These are phyloP conservation scores for Penaeus monodon DNA, from an alignment of 2,888 invertebrate species.

Conservation along the genomic window DNA sequence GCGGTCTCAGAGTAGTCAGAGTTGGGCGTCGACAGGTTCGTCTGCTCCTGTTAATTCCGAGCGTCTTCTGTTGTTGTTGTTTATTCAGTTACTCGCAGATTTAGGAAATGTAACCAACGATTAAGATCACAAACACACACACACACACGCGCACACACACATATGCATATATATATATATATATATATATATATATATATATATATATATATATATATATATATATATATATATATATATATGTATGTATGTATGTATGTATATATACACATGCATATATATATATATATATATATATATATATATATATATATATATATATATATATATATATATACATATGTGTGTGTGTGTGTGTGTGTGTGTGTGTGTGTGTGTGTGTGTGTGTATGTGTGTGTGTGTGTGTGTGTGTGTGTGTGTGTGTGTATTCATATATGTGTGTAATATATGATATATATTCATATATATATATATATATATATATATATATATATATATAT, in stretches of 20 bases:
- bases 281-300: constrained; percentile 13
- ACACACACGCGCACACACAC: too few relatives aligned
- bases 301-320: constrained; percentile 21
- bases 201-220: not conserved
- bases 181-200: not conserved
- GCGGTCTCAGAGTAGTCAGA: too few relatives aligned
- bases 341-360: constrained; percentile 17
- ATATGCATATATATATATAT: too few relatives aligned
- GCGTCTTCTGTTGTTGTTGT: too few relatives aligned
- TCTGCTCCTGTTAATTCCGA: too few relatives aligned
- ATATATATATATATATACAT: constrained; percentile 25
- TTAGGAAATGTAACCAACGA: too few relatives aligned
- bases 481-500: constrained; percentile 17
- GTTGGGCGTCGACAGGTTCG: too few relatives aligned
- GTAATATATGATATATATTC: not conserved
- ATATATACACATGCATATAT: not conserved
- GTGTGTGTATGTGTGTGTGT: constrained; percentile 19
- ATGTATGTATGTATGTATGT: not conserved
- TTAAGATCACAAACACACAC: too few relatives aligned
- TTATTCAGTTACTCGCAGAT: too few relatives aligned
- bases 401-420: not conserved
- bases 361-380: constrained; percentile 17
- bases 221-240: too few relatives aligned
- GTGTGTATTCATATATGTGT: too few relatives aligned
- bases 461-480: constrained; percentile 11